Evolutionary conservation across 1,140 invertebrate genomes (phyloP), one percentile per base, ranked within the genome.

Genomic region (Octopus sinensis): DNA sequence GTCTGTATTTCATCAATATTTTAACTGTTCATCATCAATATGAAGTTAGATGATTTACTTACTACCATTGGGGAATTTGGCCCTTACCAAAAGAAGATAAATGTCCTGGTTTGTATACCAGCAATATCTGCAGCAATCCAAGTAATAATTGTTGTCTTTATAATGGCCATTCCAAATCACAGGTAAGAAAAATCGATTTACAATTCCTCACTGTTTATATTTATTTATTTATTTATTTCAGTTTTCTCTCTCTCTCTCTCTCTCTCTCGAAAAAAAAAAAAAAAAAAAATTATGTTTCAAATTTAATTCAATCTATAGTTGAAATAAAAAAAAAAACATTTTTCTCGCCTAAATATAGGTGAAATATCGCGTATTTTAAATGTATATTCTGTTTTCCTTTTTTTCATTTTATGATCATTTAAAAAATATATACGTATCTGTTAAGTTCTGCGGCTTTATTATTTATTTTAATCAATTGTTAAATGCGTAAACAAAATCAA

Each of bases 21-120:
- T 62, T 12, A 17, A 17, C 9, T 9, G 56, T 1, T 12, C 17
- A 73, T n/a, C 17, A 51, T 17, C 7, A 89, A 86, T 85, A 95
- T 95, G 94, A 95, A 97, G 86, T 95, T 97, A 81, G 96, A 97
- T 88, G 95, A 96, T 82, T 89, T 97, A 10, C 89, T 97, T 73
- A 94, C 95, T 0, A 91, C 96, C 86, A 92, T 97, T 52, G 96
- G 96, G 0, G 95, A 96, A 85, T 97, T 97, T 88, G 96, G 96
- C 43, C 90, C 92, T 76, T 97, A 96, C 90, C 96, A 98, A 88
- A 94, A 95, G 87, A 91, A 96, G 5, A 90, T 97, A 0, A 97
- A 96, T 88, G 88, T 96, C 6, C 90, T 96, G 84, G 95, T 97
- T 93, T 95, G 94, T 86, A 88, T 95, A 43, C 94, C 94, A 5